Percentiles rank a stretch among this genome's conserved stretches.
phyloP scores from a whole-genome alignment of 1,140 invertebrate species.

The Sipha flava region DNA sequence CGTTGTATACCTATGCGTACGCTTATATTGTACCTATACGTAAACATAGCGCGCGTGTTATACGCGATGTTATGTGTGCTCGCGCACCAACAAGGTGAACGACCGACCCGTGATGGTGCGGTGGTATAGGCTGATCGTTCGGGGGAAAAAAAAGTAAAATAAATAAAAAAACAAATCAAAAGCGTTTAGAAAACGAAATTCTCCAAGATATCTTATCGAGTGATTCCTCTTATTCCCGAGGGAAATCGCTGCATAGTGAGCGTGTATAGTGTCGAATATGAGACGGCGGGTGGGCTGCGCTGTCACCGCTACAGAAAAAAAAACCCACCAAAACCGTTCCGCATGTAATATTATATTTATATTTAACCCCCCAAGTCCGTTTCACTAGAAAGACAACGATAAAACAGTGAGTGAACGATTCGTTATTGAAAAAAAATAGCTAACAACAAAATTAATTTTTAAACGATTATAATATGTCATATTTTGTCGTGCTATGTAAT shows the following conservation, averaged over 20 bases:
- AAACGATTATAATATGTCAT: too few relatives aligned
- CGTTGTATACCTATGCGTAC: neutral
- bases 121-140: neutral
- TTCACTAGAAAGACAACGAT: too few relatives aligned
- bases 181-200: conserved; percentile 5
- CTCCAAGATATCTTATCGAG: neutral
- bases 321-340: too few relatives aligned
- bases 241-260: neutral
- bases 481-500: too few relatives aligned
- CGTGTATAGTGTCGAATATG: neutral
- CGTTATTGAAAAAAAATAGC: too few relatives aligned
- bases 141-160: neutral
- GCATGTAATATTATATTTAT: too few relatives aligned
- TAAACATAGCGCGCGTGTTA: too few relatives aligned
- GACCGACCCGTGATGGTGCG: neutral
- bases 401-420: too few relatives aligned
- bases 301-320: too few relatives aligned
- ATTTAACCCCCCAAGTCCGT: too few relatives aligned
- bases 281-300: neutral
- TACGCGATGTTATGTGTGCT: neutral
- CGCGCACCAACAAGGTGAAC: neutral
- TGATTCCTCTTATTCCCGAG: neutral
- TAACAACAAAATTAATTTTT: too few relatives aligned
- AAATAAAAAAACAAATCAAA: neutral
- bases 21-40: neutral